phyloP scores from a whole-genome alignment of 2,888 invertebrate genomes.

The Strigamia transsilvanica region DNA sequence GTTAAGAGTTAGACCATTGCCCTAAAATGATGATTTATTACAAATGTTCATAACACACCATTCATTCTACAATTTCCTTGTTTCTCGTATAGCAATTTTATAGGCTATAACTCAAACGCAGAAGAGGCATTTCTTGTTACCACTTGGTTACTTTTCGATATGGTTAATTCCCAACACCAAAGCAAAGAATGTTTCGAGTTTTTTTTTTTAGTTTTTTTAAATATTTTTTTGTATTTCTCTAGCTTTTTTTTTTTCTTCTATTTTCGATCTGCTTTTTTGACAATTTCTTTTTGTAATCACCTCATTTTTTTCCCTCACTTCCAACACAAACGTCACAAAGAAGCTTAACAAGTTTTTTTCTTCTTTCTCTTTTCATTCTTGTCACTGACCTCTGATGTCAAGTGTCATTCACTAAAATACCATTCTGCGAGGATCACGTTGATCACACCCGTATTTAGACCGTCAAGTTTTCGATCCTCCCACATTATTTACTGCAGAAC shows the following conservation, averaged over 20 bases:
- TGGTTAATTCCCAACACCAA: constrained; percentile 36
- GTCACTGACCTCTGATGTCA: constrained; percentile 36
- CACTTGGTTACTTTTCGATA: constrained; percentile 32
- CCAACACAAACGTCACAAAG: background rate
- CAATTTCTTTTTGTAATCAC: constrained; percentile 34
- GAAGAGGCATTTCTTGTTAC: constrained; percentile 48
- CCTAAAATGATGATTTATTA: constrained; percentile 44
- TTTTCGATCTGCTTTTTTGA: background rate
- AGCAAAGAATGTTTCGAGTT: background rate
- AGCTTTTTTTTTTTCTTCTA: background rate
- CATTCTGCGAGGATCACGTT: constrained; percentile 44
- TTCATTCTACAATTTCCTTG: constrained; percentile 48
- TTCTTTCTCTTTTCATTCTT: constrained; percentile 15
- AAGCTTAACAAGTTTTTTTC: constrained; percentile 46
- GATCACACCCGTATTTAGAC: constrained; percentile 32
- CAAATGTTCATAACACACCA: constrained; percentile 49
- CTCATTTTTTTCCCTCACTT: background rate
- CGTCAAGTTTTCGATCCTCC: constrained; percentile 36
- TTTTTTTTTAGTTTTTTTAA: background rate
- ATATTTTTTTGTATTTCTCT: background rate
- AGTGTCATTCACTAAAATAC: constrained; percentile 49
- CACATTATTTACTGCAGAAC: background rate
- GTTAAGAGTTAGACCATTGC: constrained; percentile 43
- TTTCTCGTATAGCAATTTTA: constrained; percentile 47
- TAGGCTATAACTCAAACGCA: constrained; percentile 38